phyloP scores from a whole-genome alignment of 1,140 invertebrate species.

The Lordiphosa collinella region DNA sequence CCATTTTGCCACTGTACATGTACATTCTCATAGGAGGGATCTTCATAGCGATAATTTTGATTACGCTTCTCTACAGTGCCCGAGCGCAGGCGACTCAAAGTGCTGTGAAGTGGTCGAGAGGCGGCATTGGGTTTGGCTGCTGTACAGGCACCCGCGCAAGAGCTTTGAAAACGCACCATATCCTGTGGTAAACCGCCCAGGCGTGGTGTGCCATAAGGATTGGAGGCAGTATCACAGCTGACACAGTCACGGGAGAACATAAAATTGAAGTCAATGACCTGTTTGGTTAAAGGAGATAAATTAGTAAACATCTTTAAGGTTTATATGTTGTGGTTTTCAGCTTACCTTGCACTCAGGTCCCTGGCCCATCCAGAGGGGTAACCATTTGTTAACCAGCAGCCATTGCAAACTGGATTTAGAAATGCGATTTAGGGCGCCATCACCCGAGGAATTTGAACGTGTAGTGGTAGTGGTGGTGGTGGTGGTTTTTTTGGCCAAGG shows the following conservation, averaged over 20 bases:
- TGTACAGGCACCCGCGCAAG: conserved; percentile 21
- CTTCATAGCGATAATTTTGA: conserved; percentile 59
- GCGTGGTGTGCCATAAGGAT: conserved; percentile 71
- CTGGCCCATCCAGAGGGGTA: conserved; percentile 82
- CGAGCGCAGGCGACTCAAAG: conserved; percentile 57
- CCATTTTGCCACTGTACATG: conserved; percentile 79
- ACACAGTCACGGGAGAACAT: conserved; percentile 79
- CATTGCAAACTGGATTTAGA: conserved; percentile 82
- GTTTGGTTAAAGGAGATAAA: neutral
- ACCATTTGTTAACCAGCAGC: conserved; percentile 82
- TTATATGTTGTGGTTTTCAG: neutral
- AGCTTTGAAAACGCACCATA: conserved; percentile 68
- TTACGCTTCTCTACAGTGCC: conserved; percentile 30
- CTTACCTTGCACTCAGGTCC: conserved; percentile 81
- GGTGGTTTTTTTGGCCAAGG: conserved; percentile 45
- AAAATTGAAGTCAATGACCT: conserved; percentile 82
- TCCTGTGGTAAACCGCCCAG: conserved; percentile 65
- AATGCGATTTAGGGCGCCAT: conserved; percentile 79
- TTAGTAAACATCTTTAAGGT: neutral
- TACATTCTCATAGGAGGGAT: conserved; percentile 77
- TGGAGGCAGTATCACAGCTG: conserved; percentile 65
- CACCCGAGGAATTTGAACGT: conserved; percentile 25
- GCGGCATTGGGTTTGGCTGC: conserved; percentile 21
- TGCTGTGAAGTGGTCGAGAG: conserved; percentile 61
- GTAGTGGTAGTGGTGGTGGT: conserved; percentile 24